These are phyloP conservation scores for Phalloptychus januarius DNA, from an alignment of 2,797 vertebrate genomes.

Conservation along the genomic window DNA sequence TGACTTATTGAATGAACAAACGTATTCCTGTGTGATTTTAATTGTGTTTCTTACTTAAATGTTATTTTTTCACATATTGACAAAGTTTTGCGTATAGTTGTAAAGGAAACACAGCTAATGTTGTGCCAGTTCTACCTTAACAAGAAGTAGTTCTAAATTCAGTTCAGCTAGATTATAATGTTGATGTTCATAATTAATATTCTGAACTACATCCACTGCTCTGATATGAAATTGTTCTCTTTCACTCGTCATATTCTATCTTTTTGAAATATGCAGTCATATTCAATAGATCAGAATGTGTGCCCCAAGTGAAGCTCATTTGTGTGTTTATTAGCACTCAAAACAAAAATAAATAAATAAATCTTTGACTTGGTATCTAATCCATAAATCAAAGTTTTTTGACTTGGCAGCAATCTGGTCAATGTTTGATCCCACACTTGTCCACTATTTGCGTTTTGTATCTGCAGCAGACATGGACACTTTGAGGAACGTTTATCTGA, in stretches of 20 bases:
- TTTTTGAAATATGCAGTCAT: background rate
- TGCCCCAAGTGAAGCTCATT: background rate
- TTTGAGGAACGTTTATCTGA: no score
- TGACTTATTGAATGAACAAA: no score
- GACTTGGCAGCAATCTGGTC: no score
- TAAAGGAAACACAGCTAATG: no score
- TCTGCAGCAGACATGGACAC: no score
- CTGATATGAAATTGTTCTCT: background rate
- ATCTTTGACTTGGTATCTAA: background rate
- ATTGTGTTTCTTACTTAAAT: no score
- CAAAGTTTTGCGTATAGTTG: no score
- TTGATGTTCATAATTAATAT: background rate
- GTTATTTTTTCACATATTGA: no score
- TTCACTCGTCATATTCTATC: background rate
- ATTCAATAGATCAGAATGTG: background rate
- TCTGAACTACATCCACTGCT: background rate
- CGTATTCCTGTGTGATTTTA: no score
- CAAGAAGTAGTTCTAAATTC: background rate
- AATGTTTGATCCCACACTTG: background rate
- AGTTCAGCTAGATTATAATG: background rate
- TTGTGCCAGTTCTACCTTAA: background rate
- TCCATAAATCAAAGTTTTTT: no score
- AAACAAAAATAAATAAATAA: background rate
- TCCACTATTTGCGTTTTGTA: no score
- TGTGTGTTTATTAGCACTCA: background rate